These are phyloP conservation scores for Strigamia crassipes DNA, from an alignment of 2,888 invertebrate genomes.

Conservation along the genomic window DNA sequence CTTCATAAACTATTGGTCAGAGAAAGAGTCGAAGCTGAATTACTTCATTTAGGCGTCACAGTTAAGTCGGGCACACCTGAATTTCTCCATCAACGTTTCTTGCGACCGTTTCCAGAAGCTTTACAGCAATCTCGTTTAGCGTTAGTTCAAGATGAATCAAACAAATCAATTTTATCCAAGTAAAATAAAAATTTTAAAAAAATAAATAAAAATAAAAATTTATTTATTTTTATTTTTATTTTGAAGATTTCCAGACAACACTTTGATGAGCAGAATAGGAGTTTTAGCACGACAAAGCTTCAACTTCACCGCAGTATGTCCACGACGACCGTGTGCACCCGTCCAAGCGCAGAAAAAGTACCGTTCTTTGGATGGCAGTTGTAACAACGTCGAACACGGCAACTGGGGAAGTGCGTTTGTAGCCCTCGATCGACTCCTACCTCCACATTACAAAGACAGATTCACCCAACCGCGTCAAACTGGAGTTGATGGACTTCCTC, in stretches of 20 bases:
- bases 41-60: background rate
- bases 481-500: constrained; percentile 33
- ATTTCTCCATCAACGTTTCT: constrained; percentile 42
- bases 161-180: constrained; percentile 27
- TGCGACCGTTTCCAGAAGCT: constrained; percentile 42
- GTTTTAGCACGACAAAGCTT: background rate
- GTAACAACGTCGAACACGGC: constrained; percentile 28
- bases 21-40: background rate
- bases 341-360: background rate
- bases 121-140: constrained; percentile 8
- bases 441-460: constrained; percentile 14
- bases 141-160: constrained; percentile 44
- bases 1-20: constrained; percentile 6
- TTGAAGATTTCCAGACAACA: background rate
- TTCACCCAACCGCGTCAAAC: constrained; percentile 39
- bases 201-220: background rate
- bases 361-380: constrained; percentile 38
- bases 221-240: too few relatives aligned
- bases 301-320: background rate
- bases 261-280: background rate
- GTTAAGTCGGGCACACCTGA: constrained; percentile 39
- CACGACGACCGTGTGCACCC: background rate
- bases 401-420: constrained; percentile 43
- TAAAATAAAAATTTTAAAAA: constrained; percentile 6
- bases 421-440: constrained; percentile 42